These are phyloP conservation scores for Hypselothyrea guttata DNA, from an alignment of 2,888 invertebrate genomes.

Conservation along the genomic window DNA sequence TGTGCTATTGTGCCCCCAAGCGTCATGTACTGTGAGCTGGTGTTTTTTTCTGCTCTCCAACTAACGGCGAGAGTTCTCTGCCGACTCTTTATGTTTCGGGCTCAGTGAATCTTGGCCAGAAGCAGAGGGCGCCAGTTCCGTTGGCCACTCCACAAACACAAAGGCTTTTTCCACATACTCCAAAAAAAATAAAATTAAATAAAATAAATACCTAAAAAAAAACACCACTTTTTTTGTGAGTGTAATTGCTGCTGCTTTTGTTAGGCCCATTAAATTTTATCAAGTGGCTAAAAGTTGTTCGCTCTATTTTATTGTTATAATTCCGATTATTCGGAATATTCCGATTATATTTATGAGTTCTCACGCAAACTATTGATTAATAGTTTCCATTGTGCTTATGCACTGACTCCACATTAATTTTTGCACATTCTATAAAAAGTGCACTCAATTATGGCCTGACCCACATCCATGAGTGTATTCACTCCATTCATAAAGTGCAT, in stretches of 20 bases:
- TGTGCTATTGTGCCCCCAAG: conserved; percentile 66
- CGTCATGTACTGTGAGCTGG: conserved; percentile 43
- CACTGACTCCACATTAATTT: conserved; percentile 57
- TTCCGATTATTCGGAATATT: no score
- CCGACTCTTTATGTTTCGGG: conserved; percentile 48
- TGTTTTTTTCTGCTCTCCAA: conserved; percentile 10
- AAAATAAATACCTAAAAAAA: conserved; percentile 52
- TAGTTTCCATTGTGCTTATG: conserved; percentile 23
- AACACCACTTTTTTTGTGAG: conserved; percentile 49
- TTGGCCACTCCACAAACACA: conserved; percentile 25
- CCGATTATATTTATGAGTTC: conserved; percentile 4
- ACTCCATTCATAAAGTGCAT: no score
- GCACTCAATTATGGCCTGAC: conserved; percentile 48
- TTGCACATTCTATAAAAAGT: conserved; percentile 58
- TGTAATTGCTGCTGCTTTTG: conserved; percentile 68
- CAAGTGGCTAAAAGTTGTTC: conserved; percentile 48
- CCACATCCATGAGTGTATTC: no score
- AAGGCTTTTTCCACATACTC: conserved; percentile 11
- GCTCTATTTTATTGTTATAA: no score
- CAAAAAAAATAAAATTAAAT: conserved; percentile 7
- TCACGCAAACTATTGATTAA: not conserved
- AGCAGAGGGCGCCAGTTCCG: conserved; percentile 31
- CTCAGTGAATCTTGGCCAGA: conserved; percentile 62
- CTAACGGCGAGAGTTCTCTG: conserved; percentile 33
- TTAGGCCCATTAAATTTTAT: conserved; percentile 61